phyloP scores from a whole-genome alignment of 2,888 invertebrate species.

The Willowsia nigromaculata region DNA sequence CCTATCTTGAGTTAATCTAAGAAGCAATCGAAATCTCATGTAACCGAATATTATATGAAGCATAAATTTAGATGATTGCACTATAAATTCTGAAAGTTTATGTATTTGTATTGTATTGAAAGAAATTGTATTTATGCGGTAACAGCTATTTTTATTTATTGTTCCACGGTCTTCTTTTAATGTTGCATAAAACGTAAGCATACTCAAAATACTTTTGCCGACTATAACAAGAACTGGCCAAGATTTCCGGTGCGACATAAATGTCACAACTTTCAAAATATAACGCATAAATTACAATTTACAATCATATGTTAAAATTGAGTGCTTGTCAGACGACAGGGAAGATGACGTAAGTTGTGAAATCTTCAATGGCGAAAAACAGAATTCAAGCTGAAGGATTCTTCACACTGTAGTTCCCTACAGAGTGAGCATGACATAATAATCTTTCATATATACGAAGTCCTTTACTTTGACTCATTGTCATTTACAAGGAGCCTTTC shows the following conservation, averaged over 20 bases:
- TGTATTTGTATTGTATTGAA: not conserved
- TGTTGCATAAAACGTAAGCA: not conserved
- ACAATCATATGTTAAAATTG: constrained; percentile 4
- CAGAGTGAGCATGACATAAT: constrained; percentile 42
- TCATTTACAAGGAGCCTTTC: constrained; percentile 52
- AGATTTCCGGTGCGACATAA: constrained; percentile 14
- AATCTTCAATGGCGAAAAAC: constrained; percentile 11
- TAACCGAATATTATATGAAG: too few species aligned
- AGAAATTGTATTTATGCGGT: too few species aligned
- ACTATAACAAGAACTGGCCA: not conserved
- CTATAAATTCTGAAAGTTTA: not conserved
- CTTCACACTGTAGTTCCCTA: constrained; percentile 19
- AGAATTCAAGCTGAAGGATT: constrained; percentile 54
- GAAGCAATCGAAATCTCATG: not conserved
- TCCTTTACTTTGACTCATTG: constrained; percentile 55
- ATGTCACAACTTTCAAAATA: constrained; percentile 21
- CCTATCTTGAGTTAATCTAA: not conserved
- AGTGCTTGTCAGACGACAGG: constrained; percentile 7
- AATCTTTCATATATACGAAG: constrained; percentile 22
- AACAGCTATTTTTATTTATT: not conserved
- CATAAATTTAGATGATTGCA: too few species aligned
- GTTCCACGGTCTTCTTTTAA: not conserved
- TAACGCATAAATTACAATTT: constrained; percentile 1
- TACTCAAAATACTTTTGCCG: not conserved
- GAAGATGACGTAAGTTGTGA: constrained; percentile 44